A percentile compares a stretch with the other conserved stretches of the same genome.
Evolutionary conservation across 2,113 vertebrate species (phyloP).

Genomic region (Pachyramphus minor): DNA sequence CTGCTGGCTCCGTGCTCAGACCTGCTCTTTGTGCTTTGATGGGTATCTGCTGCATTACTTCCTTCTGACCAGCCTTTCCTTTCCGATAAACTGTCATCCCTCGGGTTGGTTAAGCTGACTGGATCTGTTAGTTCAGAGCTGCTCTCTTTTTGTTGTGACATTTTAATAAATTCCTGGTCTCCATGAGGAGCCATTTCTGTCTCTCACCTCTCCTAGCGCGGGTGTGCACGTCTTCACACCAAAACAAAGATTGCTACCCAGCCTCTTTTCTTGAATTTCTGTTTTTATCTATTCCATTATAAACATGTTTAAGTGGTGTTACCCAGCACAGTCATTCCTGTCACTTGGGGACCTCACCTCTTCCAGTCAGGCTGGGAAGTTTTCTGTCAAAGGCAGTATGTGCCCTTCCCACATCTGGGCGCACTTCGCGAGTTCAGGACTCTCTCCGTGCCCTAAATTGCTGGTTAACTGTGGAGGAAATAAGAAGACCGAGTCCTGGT

Average conservation of each 20-base stretch:
- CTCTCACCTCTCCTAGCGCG: background rate
- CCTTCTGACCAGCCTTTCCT: background rate
- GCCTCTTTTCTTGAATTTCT: background rate
- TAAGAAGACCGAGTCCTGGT: background rate
- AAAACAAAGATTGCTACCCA: background rate
- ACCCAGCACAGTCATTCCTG: background rate
- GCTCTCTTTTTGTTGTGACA: background rate
- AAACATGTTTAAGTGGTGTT: accelerated
- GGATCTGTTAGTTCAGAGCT: background rate
- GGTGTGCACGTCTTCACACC: background rate
- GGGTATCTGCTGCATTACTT: background rate
- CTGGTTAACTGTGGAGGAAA: background rate
- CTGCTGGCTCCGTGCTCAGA: background rate
- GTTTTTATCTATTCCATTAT: background rate
- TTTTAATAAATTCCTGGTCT: background rate
- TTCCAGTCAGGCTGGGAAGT: accelerated
- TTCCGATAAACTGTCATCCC: background rate
- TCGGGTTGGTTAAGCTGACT: background rate
- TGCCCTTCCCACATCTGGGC: background rate
- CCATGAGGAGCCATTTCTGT: background rate
- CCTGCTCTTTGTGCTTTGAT: background rate
- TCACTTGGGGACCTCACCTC: background rate
- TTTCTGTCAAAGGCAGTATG: background rate
- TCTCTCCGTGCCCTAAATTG: background rate
- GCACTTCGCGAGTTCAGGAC: accelerated